Conservation (phyloP, 2,797 vertebrate species). For the Schizopygopsis malacanthus region DNA sequence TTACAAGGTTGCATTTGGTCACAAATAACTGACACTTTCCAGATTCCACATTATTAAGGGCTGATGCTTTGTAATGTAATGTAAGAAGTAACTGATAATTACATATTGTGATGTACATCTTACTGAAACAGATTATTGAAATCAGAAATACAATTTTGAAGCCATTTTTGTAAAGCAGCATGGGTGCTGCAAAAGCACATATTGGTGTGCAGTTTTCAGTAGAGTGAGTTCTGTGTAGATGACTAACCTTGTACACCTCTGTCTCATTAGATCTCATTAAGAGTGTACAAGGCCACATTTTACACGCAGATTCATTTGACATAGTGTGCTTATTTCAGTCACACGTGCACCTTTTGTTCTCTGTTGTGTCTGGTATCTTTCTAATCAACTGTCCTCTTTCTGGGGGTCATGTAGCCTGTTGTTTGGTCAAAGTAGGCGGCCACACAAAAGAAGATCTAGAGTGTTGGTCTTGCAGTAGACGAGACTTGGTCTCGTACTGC, state of each 20-base stretch:
- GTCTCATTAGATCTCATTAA: slow-evolving; percentile 43
- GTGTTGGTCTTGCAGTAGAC: too few species aligned
- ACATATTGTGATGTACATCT: neutral
- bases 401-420: neutral
- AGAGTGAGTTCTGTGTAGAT: slow-evolving; percentile 3
- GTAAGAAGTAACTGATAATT: neutral
- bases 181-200: neutral
- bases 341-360: slow-evolving; percentile 5
- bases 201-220: neutral
- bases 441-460: too few species aligned
- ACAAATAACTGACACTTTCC: neutral
- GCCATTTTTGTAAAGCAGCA: neutral
- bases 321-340: neutral
- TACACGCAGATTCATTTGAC: slow-evolving; percentile 1
- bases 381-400: neutral
- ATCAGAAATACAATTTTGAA: neutral
- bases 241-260: neutral
- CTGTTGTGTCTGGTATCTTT: neutral
- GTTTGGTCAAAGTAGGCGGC: neutral
- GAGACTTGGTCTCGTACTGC: too few species aligned
- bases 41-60: neutral
- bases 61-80: neutral
- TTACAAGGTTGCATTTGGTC: neutral
- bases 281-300: slow-evolving; percentile 32
- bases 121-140: neutral